Conservation (phyloP, 2,113 vertebrate genomes). For the Riparia riparia region DNA sequence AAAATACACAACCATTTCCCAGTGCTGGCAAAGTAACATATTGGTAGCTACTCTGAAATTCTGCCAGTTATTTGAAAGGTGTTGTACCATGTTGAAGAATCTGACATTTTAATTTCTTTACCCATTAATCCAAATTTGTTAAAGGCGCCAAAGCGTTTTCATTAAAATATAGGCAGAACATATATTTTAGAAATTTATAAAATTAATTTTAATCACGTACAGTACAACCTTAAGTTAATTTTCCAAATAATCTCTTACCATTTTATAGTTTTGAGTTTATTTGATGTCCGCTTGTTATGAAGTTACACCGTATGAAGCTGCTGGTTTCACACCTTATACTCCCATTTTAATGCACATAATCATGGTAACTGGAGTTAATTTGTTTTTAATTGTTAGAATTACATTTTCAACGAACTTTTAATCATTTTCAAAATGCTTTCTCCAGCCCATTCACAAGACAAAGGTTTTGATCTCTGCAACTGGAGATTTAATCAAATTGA, state of each 20-base stretch:
- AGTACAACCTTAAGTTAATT: conserved; percentile 2
- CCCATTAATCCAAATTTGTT: background rate
- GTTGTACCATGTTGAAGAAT: background rate
- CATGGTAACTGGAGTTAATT: conserved; percentile 28
- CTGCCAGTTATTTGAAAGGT: background rate
- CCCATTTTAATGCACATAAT: conserved; percentile 33
- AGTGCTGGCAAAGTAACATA: background rate
- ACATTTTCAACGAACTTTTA: conserved; percentile 56
- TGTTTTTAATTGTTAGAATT: conserved; percentile 38
- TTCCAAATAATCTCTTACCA: conserved; percentile 15
- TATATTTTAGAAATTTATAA: background rate
- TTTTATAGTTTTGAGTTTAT: conserved; percentile 34
- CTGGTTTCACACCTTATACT: conserved; percentile 39
- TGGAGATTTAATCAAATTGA: background rate
- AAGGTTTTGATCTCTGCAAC: conserved; percentile 3
- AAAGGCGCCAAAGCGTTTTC: conserved; percentile 11
- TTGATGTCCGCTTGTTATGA: conserved; percentile 36
- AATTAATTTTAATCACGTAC: conserved; percentile 9
- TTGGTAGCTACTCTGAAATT: conserved; percentile 9
- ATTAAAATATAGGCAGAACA: background rate
- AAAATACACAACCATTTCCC: background rate
- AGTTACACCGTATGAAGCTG: background rate
- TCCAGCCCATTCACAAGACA: background rate
- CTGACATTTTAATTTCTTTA: conserved; percentile 32
- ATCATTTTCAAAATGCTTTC: conserved; percentile 34